Evolutionary conservation across 2,888 invertebrate genomes (phyloP).

Genomic region (Rotaria sp.): DNA sequence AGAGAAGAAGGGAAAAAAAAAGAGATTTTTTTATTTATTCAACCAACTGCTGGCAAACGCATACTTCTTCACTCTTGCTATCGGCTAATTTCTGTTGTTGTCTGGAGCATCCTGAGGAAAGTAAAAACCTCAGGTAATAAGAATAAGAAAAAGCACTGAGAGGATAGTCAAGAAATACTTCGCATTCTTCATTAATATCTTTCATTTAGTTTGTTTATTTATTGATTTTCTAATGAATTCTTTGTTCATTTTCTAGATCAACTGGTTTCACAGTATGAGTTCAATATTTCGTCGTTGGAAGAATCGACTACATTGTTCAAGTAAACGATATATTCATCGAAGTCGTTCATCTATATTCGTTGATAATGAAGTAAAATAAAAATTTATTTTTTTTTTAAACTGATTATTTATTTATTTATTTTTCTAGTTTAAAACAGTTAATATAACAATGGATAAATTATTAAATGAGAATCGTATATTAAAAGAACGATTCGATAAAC

Average conservation of each 20-base stretch:
- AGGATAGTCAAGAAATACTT: not conserved
- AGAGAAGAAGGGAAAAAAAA: not conserved
- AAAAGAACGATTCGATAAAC: conserved; percentile 15
- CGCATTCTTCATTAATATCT: not conserved
- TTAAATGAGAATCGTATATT: not conserved
- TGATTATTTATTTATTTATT: not conserved
- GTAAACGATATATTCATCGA: not conserved
- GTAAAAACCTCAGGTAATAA: not conserved
- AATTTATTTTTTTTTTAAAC: not conserved
- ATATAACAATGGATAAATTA: not conserved
- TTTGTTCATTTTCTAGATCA: not conserved
- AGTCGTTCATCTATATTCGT: not conserved
- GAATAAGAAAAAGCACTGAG: not conserved
- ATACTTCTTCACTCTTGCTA: not conserved
- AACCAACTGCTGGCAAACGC: not conserved
- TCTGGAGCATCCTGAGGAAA: not conserved
- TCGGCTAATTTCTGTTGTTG: not conserved
- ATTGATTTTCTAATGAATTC: not conserved
- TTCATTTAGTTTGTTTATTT: not conserved
- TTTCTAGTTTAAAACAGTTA: not conserved
- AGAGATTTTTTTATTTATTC: not conserved
- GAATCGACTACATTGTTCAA: not conserved
- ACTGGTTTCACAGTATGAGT: conserved; percentile 8
- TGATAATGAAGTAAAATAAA: not conserved
- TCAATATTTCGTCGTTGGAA: conserved; percentile 4